Evolutionary conservation across 2,797 vertebrate species (phyloP).

Genomic region (Hipposideros larvatus): DNA sequence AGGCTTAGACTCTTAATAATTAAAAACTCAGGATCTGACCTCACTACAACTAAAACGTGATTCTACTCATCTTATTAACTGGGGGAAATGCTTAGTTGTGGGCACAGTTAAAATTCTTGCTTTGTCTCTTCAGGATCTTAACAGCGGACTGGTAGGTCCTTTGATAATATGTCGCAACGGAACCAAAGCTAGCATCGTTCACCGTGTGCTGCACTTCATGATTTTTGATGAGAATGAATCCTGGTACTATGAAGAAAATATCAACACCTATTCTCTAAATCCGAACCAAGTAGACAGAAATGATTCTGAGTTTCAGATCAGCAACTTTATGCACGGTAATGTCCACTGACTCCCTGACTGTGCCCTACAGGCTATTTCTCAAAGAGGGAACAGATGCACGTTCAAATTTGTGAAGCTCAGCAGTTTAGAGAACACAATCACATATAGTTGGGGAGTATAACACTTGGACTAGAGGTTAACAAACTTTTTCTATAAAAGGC

Average conservation of each 20-base stretch:
- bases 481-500: not conserved
- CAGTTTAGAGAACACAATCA: not conserved
- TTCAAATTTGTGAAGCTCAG: not conserved
- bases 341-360: constrained; percentile 23
- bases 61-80: not conserved
- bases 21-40: not conserved
- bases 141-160: constrained; percentile 94
- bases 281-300: constrained; percentile 88
- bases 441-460: not conserved
- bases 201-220: constrained; percentile 93
- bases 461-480: not conserved
- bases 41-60: not conserved
- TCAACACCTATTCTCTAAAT: constrained; percentile 88
- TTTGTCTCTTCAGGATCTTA: constrained; percentile 90
- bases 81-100: not conserved
- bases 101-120: not conserved
- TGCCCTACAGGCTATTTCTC: not conserved
- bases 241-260: constrained; percentile 96
- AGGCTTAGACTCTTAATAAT: not conserved
- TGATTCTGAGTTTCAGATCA: constrained; percentile 69
- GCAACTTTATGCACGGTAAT: constrained; percentile 95
- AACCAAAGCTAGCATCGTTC: constrained; percentile 84
- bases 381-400: not conserved
- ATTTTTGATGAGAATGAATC: constrained; percentile 95
- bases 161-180: constrained; percentile 90